phyloP scores from a whole-genome alignment of 2,113 vertebrate species.

The Clarias magur region DNA sequence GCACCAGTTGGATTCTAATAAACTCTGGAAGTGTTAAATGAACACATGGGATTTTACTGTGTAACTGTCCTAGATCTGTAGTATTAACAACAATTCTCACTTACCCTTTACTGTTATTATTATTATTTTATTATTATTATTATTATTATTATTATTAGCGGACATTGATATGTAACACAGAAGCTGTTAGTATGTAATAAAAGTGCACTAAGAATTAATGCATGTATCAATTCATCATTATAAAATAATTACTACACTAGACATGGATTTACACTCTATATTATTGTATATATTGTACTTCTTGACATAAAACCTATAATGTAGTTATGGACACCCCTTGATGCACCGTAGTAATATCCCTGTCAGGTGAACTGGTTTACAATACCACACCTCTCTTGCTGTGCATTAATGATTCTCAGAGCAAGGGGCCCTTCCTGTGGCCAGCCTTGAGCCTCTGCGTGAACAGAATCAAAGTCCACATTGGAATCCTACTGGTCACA shows the following conservation, averaged over 20 bases:
- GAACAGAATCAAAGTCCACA: constrained; percentile 61
- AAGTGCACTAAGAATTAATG: neutral
- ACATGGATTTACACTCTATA: neutral
- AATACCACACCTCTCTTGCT: neutral
- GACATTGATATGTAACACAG: neutral
- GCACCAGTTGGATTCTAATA: too few relatives aligned
- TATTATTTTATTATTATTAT: neutral
- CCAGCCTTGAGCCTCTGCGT: constrained; percentile 35
- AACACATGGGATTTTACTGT: too few relatives aligned
- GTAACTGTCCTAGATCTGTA: neutral
- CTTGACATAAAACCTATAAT: neutral
- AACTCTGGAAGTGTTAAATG: too few relatives aligned
- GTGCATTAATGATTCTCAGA: constrained; percentile 17
- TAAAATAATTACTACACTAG: neutral
- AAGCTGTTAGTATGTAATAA: neutral
- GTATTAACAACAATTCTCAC: neutral
- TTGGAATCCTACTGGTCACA: constrained; percentile 56
- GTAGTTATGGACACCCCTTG: neutral
- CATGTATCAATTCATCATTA: neutral
- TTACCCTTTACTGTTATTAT: neutral
- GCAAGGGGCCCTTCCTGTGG: constrained; percentile 7
- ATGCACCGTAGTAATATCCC: neutral
- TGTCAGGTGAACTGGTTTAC: constrained; percentile 2
- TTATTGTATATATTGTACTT: too few relatives aligned
- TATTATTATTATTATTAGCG: neutral